These are phyloP conservation scores for Alfaro cultratus DNA, from an alignment of 2,797 vertebrate genomes.

Conservation along the genomic window DNA sequence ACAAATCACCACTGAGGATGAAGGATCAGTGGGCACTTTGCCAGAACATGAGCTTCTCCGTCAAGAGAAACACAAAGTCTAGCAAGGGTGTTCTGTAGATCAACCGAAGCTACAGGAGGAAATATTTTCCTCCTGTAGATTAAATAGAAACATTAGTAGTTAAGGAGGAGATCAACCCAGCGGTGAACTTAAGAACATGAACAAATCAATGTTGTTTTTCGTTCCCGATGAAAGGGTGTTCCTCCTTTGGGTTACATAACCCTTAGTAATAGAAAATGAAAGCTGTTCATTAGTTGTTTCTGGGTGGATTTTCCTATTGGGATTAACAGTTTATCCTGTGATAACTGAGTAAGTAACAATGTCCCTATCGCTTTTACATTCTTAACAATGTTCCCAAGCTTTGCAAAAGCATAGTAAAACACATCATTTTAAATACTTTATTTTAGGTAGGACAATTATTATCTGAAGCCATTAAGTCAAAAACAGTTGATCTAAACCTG, in stretches of 20 bases:
- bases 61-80: slow-evolving; percentile 40
- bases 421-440: background rate
- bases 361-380: slow-evolving; percentile 1
- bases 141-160: slow-evolving; percentile 31
- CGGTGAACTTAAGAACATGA: slow-evolving; percentile 29
- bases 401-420: background rate
- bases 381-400: background rate
- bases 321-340: slow-evolving; percentile 32
- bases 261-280: slow-evolving; percentile 32
- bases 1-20: slow-evolving; percentile 38
- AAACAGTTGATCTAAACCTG: background rate
- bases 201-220: slow-evolving; percentile 59
- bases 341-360: slow-evolving; percentile 32
- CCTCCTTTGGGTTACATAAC: slow-evolving; percentile 53
- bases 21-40: slow-evolving; percentile 41
- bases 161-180: slow-evolving; percentile 44
- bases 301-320: slow-evolving; percentile 47
- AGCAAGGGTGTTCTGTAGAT: slow-evolving; percentile 34
- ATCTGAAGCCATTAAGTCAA: background rate
- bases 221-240: slow-evolving; percentile 56
- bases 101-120: slow-evolving; percentile 25
- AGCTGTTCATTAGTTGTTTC: slow-evolving; percentile 37
- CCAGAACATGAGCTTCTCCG: slow-evolving; percentile 52
- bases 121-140: slow-evolving; percentile 42
- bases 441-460: background rate